Evolutionary conservation across 2,113 vertebrate genomes (phyloP).

Genomic region (Xenopus laevis): DNA sequence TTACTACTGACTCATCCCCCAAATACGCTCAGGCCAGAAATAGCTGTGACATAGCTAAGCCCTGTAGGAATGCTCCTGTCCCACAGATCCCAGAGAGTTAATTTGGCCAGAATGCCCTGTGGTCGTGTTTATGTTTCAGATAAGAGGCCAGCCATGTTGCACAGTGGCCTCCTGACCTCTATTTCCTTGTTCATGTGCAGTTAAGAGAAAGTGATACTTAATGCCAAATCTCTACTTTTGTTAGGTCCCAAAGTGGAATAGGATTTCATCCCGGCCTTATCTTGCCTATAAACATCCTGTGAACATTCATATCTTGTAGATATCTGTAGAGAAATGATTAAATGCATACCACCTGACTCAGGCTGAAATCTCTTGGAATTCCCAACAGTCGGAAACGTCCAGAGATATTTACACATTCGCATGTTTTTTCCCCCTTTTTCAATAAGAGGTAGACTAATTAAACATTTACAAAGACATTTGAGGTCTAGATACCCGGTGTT

Average conservation of each 20-base stretch:
- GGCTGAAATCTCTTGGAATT: constrained; percentile 13
- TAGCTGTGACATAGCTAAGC: constrained; percentile 64
- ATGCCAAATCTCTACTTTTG: constrained; percentile 72
- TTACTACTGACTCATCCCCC: constrained; percentile 48
- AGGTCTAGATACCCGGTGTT: constrained; percentile 12
- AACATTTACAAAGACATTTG: not conserved
- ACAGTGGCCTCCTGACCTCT: constrained; percentile 70
- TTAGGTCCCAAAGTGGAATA: constrained; percentile 66
- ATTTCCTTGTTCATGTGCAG: constrained; percentile 71
- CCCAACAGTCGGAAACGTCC: constrained; percentile 29
- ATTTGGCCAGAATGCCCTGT: constrained; percentile 77
- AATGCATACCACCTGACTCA: constrained; percentile 55
- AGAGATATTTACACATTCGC: not conserved
- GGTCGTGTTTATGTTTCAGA: constrained; percentile 81
- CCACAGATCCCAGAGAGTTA: constrained; percentile 69
- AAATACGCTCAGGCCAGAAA: constrained; percentile 56
- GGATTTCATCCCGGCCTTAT: constrained; percentile 68
- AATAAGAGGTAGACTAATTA: not conserved
- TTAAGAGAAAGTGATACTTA: constrained; percentile 74
- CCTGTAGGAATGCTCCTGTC: constrained; percentile 69
- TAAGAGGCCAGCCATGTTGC: constrained; percentile 76
- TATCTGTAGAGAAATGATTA: constrained; percentile 65
- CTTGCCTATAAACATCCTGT: constrained; percentile 75
- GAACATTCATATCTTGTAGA: constrained; percentile 64
- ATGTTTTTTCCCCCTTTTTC: not conserved